Conservation (phyloP, 2,113 vertebrate genomes). For the Python bivittatus region DNA sequence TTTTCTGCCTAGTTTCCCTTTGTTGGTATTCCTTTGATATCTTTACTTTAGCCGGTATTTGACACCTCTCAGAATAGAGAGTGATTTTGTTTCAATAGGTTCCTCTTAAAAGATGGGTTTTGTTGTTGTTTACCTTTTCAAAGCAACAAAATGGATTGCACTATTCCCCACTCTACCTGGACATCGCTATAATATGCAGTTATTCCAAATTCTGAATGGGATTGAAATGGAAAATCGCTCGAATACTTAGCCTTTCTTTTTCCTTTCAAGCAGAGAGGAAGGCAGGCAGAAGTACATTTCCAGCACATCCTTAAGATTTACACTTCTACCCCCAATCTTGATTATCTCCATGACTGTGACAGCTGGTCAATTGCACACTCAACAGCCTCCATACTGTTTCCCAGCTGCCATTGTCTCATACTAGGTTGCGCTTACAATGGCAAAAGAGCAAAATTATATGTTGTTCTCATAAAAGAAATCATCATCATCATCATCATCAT, state of each 20-base stretch:
- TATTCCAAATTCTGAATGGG: neutral
- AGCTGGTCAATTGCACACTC: conserved; percentile 19
- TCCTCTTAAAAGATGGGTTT: neutral
- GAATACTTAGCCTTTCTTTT: neutral
- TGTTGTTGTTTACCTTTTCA: neutral
- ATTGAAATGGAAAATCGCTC: neutral
- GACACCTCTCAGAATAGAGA: neutral
- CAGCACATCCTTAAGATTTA: neutral
- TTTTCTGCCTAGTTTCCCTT: neutral
- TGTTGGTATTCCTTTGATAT: neutral
- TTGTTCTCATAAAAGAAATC: neutral
- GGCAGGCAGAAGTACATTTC: neutral
- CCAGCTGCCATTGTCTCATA: rapidly evolving
- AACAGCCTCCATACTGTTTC: neutral
- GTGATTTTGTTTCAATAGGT: neutral
- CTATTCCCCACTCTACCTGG: neutral
- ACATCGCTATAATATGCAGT: neutral
- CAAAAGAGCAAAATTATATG: rapidly evolving
- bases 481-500: neutral
- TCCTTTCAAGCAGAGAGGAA: neutral
- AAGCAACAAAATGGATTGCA: neutral
- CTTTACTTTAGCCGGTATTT: neutral
- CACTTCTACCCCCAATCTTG: neutral
- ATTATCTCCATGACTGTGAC: conserved; percentile 28
- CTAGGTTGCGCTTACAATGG: neutral